phyloP scores from a whole-genome alignment of 2,888 invertebrate genomes.

The Rosalia funebris region DNA sequence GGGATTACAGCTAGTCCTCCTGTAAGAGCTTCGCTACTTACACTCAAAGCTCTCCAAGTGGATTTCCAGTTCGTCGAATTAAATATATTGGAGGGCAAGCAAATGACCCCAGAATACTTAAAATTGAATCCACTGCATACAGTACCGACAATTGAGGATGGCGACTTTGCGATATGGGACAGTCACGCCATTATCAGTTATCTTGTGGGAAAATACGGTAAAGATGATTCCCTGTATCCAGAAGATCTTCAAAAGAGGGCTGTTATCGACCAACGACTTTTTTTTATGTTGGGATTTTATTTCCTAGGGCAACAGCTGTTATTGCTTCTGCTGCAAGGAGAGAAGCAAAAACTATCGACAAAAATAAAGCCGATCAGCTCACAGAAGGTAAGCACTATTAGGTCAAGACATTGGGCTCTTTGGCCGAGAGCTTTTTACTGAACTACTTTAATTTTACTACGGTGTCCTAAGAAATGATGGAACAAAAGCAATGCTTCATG shows the following conservation, averaged over 20 bases:
- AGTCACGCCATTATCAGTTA: conserved; percentile 58
- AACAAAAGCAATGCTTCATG: too few species aligned
- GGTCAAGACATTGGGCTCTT: too few species aligned
- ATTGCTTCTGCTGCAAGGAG: background rate
- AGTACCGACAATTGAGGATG: conserved; percentile 67
- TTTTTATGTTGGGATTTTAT: conserved; percentile 67
- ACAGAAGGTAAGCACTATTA: conserved; percentile 52
- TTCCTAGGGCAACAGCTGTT: conserved; percentile 55
- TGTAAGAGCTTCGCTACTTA: too few species aligned
- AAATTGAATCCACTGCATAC: conserved; percentile 67
- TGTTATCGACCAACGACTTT: conserved; percentile 66
- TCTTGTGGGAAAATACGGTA: conserved; percentile 45
- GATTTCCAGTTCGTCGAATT: too few species aligned
- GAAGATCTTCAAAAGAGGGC: conserved; percentile 66
- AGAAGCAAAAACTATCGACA: conserved; percentile 47
- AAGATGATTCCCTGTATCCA: conserved; percentile 65
- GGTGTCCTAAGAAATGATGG: too few species aligned
- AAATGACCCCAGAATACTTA: conserved; percentile 55
- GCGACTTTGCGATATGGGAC: conserved; percentile 68
- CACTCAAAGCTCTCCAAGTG: too few species aligned
- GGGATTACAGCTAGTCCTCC: too few species aligned
- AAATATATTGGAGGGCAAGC: too few species aligned
- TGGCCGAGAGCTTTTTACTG: too few species aligned
- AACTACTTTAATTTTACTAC: too few species aligned
- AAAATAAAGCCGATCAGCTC: conserved; percentile 37